These are phyloP conservation scores for Sicus ferrugineus DNA, from an alignment of 2,888 invertebrate species.

Conservation along the genomic window DNA sequence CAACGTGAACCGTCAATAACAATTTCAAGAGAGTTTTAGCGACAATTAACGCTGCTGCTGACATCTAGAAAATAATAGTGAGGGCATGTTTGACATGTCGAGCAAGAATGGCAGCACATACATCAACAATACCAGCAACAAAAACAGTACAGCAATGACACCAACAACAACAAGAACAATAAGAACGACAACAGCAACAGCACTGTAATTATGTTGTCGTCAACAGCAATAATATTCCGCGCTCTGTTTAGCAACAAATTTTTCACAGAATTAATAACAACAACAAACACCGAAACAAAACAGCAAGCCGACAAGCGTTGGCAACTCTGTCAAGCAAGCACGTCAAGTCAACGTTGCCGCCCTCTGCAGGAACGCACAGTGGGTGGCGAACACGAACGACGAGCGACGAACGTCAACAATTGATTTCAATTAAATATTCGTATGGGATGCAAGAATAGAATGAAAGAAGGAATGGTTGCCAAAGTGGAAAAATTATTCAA, in stretches of 20 bases:
- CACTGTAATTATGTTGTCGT: neutral
- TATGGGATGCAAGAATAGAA: too few relatives aligned
- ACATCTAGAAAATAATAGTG: conserved; percentile 46
- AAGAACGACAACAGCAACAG: neutral
- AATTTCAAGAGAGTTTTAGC: neutral
- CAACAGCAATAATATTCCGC: neutral
- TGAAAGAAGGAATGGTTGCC: too few relatives aligned
- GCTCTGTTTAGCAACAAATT: neutral
- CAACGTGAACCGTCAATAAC: neutral
- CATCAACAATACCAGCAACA: neutral
- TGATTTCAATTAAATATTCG: too few relatives aligned
- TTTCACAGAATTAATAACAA: neutral
- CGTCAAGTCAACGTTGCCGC: neutral
- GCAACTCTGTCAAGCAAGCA: conserved; percentile 6
- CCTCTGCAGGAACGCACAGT: neutral
- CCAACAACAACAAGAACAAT: neutral
- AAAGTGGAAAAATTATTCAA: too few relatives aligned
- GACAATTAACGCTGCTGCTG: conserved; percentile 37
- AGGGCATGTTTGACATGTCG: conserved; percentile 41
- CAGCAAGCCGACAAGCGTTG: neutral
- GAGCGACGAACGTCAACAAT: too few relatives aligned
- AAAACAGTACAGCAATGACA: neutral
- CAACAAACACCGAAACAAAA: neutral
- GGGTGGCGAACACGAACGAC: neutral
- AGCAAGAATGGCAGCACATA: conserved; percentile 19